These are phyloP conservation scores for Siniperca knerii DNA, from an alignment of 2,113 vertebrate genomes.

Conservation along the genomic window DNA sequence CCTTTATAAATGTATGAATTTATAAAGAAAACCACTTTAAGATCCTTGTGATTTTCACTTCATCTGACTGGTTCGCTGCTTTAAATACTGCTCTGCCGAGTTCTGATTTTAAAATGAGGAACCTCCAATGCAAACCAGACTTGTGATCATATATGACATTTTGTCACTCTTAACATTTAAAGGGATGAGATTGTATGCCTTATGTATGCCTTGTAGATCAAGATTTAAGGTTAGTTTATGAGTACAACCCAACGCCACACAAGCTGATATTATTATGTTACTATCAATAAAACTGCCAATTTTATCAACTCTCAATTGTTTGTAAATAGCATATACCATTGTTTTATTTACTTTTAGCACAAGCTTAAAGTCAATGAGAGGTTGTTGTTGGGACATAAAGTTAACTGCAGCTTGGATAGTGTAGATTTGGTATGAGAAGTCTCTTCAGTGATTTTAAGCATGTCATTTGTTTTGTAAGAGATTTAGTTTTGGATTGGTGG, in stretches of 20 bases:
- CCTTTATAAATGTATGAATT: background rate
- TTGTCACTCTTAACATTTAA: background rate
- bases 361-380: background rate
- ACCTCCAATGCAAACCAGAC: conserved; percentile 6
- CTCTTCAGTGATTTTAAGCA: background rate
- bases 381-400: background rate
- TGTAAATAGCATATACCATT: no score
- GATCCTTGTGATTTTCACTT: background rate
- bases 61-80: background rate
- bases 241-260: background rate
- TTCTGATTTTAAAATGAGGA: conserved; percentile 43
- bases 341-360: background rate
- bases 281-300: background rate
- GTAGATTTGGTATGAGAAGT: background rate
- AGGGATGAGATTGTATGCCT: background rate
- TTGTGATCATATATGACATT: conserved; percentile 11
- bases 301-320: background rate
- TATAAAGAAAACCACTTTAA: background rate
- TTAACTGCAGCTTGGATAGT: background rate
- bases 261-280: background rate
- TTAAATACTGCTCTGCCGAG: background rate
- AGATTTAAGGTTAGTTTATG: background rate
- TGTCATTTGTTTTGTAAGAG: background rate
- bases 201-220: background rate
- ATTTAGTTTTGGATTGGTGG: background rate